Evolutionary conservation across 2,888 invertebrate species (phyloP), one percentile per base, ranked within the genome.

Genomic region (Drosophila lacicola): DNA sequence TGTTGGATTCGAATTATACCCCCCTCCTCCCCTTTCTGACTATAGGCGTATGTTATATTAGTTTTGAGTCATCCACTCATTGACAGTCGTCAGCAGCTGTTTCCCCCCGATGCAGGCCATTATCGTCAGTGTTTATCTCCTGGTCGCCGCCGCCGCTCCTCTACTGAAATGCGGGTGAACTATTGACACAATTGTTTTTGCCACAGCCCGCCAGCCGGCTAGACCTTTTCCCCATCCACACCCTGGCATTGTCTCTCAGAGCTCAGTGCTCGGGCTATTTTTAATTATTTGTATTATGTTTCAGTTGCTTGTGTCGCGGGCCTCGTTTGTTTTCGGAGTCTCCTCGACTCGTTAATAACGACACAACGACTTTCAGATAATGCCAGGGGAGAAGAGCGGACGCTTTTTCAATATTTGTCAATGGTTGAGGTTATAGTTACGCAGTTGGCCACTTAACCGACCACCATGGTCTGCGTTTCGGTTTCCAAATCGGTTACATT

Each of bases 211-310:
- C 29, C 71, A 71, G 68, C 53, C 80, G 67, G 69, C 73, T 33
- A 78, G 70, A 58, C 77, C 54, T 56, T 58, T 70, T 47, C 60
- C 49, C n/a, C 13, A 45, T 56, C 17, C 14, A 44, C 54, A 34
- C 45, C 36, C 45, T 19, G 57, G 14, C 61, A 45, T 72, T 81
- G 65, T 82, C 73, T 75, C 61, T 61, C 25, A 25, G 25, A 19
- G 29, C 41, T 53, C 41, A 45, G 39, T 41, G 46, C 50, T 68
- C 50, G 75, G 82, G 77, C 86, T 88, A 88, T 83, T 88, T 85
- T 88, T 85, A 85, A 85, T 85, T 82, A 85, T 85, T 82, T 88
- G 88, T 85, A 85, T 85, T 85, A 88, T 86, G 71, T 86, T 88
- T 83, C 88, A 86, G 83, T 79, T 72, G 62, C 53, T 54, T 57